phyloP scores from a whole-genome alignment of 2,113 vertebrate species.

The Ptilorrhoa leucosticta region DNA sequence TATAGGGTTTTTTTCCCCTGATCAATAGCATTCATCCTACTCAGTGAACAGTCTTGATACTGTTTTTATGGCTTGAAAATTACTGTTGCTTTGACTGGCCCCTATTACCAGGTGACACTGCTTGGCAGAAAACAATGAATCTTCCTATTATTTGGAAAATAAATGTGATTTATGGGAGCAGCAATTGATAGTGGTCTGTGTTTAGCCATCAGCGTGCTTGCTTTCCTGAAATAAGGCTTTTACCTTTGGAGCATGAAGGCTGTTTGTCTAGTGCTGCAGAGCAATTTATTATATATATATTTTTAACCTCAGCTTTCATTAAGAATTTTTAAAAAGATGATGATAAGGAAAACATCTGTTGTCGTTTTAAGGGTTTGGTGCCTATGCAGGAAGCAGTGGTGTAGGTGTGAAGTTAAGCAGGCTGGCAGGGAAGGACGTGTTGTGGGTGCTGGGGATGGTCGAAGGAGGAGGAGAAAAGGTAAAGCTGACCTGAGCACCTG shows the following conservation, averaged over 20 bases:
- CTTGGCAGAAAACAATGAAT: constrained; percentile 19
- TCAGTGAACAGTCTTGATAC: constrained; percentile 15
- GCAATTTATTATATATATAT: not conserved
- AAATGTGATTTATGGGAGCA: constrained; percentile 13
- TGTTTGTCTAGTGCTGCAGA: not conserved
- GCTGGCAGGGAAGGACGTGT: not conserved
- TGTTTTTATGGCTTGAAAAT: constrained; percentile 50
- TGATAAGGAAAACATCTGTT: not conserved
- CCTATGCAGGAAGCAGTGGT: not conserved
- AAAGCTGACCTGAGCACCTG: not conserved
- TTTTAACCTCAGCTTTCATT: not conserved
- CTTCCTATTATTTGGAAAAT: constrained; percentile 33
- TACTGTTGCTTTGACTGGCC: constrained; percentile 43
- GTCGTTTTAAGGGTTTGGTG: not conserved
- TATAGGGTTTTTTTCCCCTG: rapidly evolving
- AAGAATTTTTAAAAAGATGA: not conserved
- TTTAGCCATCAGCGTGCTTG: not conserved
- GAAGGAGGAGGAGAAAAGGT: not conserved
- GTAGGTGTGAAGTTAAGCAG: not conserved
- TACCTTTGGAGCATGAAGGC: not conserved
- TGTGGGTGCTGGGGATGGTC: not conserved
- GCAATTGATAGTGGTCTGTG: not conserved
- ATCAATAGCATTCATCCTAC: constrained; percentile 10
- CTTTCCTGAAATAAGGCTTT: not conserved
- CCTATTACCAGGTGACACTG: constrained; percentile 8